Evolutionary conservation across 1,140 invertebrate species (phyloP), one percentile per base, ranked within the genome.

Genomic region (Pinna nobilis): DNA sequence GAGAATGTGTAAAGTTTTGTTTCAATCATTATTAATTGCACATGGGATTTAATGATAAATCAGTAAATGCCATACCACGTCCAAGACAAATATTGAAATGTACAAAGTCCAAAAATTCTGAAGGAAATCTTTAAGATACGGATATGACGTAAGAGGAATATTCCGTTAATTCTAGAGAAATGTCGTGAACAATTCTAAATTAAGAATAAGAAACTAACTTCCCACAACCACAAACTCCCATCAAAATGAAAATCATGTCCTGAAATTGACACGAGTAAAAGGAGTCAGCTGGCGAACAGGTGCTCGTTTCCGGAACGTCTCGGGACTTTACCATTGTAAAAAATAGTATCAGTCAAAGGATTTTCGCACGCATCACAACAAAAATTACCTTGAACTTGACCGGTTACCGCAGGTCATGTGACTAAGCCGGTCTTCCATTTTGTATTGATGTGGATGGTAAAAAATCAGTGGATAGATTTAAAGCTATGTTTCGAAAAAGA

Each of bases 141-240:
- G 9, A 51, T 7, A 7, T 23, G n/a, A 18, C 20, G 49, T 51
- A 25, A 2, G 9, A 1, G n/a, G 11, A 3, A 51, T 5, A n/a
- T 51, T 7, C 1, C 28, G 11, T 1, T 23, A 25, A 25, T n/a
- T 20, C 49, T 51, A 13, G 1, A 51, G 7, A n/a, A n/a, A n/a
- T n/a, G n/a, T n/a, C n/a, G n/a, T n/a, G n/a, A n/a, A n/a, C n/a
- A n/a, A n/a, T n/a, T n/a, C n/a, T n/a, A n/a, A n/a, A n/a, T n/a
- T n/a, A n/a, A n/a, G n/a, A n/a, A 49, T 37, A 74, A 66, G 50
- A 33, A 41, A 68, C 67, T 63, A 78, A 84, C 82, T 86, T 86
- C 53, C 84, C 84, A 76, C 79, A 57, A 20, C 83, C 84, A 69
- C 80, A 84, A n/a, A 84, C 84, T 35, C 84, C 84, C 73, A 86